Evolutionary conservation across 1,140 invertebrate genomes (phyloP).

Genomic region (Drosophila azteca): DNA sequence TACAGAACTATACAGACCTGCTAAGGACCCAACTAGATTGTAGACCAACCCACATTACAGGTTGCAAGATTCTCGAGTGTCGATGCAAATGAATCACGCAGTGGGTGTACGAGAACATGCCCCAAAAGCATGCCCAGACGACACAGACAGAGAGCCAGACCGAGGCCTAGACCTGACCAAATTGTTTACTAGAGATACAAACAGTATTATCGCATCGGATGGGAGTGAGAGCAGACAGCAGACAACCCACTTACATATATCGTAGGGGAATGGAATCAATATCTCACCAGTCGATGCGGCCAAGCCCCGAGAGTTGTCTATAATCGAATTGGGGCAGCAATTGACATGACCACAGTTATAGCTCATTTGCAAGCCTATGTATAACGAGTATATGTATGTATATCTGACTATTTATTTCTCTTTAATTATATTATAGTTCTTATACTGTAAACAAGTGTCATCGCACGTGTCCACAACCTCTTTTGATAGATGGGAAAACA

Average conservation of each 20-base stretch:
- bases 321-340: no score
- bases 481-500: no score
- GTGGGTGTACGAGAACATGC: conserved; percentile 24
- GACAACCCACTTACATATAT: no score
- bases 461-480: no score
- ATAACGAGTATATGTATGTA: no score
- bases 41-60: background rate
- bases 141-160: no score
- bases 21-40: conserved; percentile 1
- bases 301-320: no score
- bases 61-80: conserved; percentile 3
- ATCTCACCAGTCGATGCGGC: no score
- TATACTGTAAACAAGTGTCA: conserved; percentile 52
- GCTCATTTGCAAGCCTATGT: background rate
- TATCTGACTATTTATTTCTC: conserved; percentile 27
- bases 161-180: conserved; percentile 30
- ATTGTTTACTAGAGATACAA: conserved; percentile 36
- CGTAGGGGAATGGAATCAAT: no score
- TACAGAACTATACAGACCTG: no score
- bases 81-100: conserved; percentile 32
- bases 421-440: conserved; percentile 29
- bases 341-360: conserved; percentile 28
- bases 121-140: conserved; percentile 24
- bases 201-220: conserved; percentile 10
- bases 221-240: conserved; percentile 13